Evolutionary conservation across 2,797 vertebrate species (phyloP), one percentile per base, ranked within the genome.

Genomic region (Esox masquinongy): DNA sequence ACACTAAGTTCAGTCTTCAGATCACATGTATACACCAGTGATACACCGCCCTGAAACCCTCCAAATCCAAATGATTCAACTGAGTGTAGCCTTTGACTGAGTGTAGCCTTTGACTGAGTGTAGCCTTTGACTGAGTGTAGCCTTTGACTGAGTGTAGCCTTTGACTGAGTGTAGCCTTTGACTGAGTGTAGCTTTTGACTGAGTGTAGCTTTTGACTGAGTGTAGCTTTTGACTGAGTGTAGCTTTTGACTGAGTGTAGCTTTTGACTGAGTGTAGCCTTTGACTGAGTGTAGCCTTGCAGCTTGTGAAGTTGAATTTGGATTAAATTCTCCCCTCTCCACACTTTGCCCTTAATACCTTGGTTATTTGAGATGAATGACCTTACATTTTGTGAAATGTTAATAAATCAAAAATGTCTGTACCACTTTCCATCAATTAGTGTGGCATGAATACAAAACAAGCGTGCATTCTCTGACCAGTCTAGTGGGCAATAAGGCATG

Each of bases 371-470:
- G 53, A 56, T 56, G 53, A 9, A 43, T 56, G 53, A 22, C 8
- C 53, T 56, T 56, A n/a, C n/a, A n/a, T 56, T n/a, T 56, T 0
- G 8, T n/a, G 5, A 56, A 56, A 56, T 56, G 53, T 56, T 56
- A n/a, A 56, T 19, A n/a, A 56, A 22, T 56, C 53, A 56, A n/a
- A 56, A 8, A 56, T n/a, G 19, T 56, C 53, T n/a, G 53, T 22
- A 56, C 17, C n/a, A 56, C 6, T 56, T n/a, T 56, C 53, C 53
- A 56, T 56, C 53, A 19, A 2, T 56, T 83, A 74, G 75, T 79
- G 75, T 79, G 75, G 82, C 75, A 85, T 70, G 76, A 68, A 77
- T 78, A 88, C 80, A 89, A 85, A 79, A 68, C 47, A 72, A 84
- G 88, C 77, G 19, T 9, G 19, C 53, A 19, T 56, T 76, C 79